Conservation (phyloP, 2,113 vertebrate genomes). For the Serilophus lunatus region DNA sequence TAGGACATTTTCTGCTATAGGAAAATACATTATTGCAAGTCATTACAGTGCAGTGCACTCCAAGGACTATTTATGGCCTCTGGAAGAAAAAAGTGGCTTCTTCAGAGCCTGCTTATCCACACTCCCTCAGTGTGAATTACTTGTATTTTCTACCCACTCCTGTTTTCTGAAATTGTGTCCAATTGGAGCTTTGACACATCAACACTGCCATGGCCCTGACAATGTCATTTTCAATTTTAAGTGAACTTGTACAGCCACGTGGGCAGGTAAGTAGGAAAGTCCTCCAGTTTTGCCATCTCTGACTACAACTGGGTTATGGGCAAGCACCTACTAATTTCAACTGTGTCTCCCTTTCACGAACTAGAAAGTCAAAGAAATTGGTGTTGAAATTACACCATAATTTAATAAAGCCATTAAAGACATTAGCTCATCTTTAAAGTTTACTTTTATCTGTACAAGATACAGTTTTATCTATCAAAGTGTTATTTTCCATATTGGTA, state of each 20-base stretch:
- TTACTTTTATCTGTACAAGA: conserved; percentile 15
- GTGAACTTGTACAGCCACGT: not conserved
- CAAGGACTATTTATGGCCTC: not conserved
- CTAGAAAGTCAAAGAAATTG: not conserved
- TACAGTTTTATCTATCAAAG: not conserved
- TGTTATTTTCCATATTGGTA: conserved; percentile 7
- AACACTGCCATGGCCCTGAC: not conserved
- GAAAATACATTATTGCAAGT: not conserved
- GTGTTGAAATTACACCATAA: not conserved
- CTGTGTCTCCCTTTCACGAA: not conserved
- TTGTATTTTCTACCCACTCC: rapidly evolving
- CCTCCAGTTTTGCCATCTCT: not conserved
- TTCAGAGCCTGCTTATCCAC: not conserved
- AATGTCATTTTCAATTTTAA: not conserved
- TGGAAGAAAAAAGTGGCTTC: not conserved
- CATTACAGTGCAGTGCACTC: not conserved
- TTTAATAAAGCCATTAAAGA: not conserved
- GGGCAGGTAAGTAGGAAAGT: not conserved
- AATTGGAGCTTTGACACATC: not conserved
- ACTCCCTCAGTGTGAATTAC: not conserved
- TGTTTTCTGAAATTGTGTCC: not conserved
- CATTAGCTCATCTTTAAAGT: not conserved
- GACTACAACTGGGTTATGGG: not conserved
- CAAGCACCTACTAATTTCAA: not conserved
- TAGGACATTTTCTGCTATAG: not conserved